Evolutionary conservation across 2,888 invertebrate species (phyloP).

Genomic region (Harpagoxenus sublaevis): DNA sequence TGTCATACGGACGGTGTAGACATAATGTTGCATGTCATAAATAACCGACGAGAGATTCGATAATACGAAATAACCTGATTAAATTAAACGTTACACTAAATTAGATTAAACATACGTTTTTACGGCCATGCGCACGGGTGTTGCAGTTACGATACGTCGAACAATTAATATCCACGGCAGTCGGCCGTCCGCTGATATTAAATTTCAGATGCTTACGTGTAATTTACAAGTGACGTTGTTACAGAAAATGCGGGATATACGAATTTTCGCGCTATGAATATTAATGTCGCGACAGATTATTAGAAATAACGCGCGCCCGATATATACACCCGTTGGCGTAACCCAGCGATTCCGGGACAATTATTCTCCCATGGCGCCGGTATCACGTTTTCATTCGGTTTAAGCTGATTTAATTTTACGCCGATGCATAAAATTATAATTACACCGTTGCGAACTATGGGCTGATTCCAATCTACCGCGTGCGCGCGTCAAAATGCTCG

Average conservation of each 20-base stretch:
- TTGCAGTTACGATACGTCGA: slow-evolving; percentile 26
- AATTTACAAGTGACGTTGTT: slow-evolving; percentile 55
- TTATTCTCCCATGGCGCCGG: slow-evolving; percentile 45
- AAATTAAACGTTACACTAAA: slow-evolving; percentile 48
- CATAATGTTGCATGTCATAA: slow-evolving; percentile 30
- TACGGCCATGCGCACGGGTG: background rate
- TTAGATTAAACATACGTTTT: slow-evolving; percentile 48
- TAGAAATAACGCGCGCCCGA: slow-evolving; percentile 46
- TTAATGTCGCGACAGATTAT: slow-evolving; percentile 55
- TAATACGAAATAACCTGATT: slow-evolving; percentile 23
- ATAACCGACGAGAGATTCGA: slow-evolving; percentile 31
- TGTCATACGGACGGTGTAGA: background rate
- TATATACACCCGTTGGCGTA: slow-evolving; percentile 27
- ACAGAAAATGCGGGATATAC: slow-evolving; percentile 50
- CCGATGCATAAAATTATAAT: slow-evolving; percentile 55
- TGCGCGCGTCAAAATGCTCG: slow-evolving; percentile 19
- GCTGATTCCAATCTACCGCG: slow-evolving; percentile 1
- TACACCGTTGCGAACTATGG: slow-evolving; percentile 33
- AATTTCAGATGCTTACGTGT: slow-evolving; percentile 53
- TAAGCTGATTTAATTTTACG: slow-evolving; percentile 56
- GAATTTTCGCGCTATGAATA: slow-evolving; percentile 55
- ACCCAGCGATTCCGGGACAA: slow-evolving; percentile 48
- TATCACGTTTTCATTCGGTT: slow-evolving; percentile 53
- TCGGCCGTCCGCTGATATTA: slow-evolving; percentile 43
- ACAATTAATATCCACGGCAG: slow-evolving; percentile 48